Conservation (phyloP, 92 coral and sea anemone species). For the Siderastrea radians region DNA sequence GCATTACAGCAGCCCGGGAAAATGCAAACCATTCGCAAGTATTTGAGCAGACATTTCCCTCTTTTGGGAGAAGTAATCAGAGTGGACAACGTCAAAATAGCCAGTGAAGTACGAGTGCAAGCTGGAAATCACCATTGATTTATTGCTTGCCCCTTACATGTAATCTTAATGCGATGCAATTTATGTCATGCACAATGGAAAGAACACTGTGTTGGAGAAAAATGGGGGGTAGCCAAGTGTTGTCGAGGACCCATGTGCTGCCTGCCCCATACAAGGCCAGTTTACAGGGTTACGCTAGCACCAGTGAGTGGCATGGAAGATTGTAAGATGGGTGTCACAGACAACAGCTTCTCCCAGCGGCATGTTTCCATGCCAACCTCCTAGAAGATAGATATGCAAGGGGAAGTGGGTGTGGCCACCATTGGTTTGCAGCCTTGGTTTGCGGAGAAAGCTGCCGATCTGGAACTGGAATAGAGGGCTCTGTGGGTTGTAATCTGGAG, state of each 20-base stretch:
- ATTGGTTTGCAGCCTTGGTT: no score
- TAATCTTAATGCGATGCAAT: no score
- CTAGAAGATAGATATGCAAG: neutral
- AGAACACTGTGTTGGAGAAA: neutral
- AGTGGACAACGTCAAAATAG: no score
- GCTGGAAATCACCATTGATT: no score
- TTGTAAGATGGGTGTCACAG: neutral
- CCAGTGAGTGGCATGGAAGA: neutral
- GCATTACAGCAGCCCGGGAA: no score
- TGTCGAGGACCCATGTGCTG: neutral
- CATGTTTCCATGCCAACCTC: neutral
- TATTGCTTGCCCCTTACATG: no score
- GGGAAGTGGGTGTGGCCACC: neutral
- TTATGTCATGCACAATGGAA: neutral
- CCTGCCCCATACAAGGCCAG: neutral
- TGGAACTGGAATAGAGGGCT: constrained; percentile 13
- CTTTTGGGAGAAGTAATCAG: no score
- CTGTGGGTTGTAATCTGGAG: neutral
- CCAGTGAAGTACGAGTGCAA: no score
- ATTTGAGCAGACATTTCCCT: no score
- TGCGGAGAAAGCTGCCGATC: neutral
- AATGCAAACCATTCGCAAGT: no score
- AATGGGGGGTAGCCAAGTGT: neutral
- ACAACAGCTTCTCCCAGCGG: neutral
- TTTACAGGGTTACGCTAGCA: neutral